Conservation (phyloP, 2,797 vertebrate genomes). For the Luscinia luscinia region DNA sequence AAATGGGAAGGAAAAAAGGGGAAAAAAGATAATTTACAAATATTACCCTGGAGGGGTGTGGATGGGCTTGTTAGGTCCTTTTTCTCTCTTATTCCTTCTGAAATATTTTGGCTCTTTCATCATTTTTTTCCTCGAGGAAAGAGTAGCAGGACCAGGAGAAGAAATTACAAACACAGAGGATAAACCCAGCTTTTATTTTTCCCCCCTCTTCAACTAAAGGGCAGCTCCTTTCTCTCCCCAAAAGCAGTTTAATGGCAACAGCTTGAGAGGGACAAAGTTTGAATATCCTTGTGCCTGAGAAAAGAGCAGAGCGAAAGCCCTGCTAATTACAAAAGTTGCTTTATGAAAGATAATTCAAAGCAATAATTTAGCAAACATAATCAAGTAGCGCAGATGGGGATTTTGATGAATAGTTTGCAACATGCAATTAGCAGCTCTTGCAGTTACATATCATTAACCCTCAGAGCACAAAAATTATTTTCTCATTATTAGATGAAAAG, state of each 20-base stretch:
- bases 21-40: background rate
- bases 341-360: constrained; percentile 99
- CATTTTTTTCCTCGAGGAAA: background rate
- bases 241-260: constrained; percentile 70
- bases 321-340: constrained; percentile 99
- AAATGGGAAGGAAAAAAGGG: background rate
- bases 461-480: constrained; percentile 98
- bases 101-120: background rate
- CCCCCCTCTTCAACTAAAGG: constrained; percentile 57
- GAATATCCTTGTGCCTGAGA: constrained; percentile 83
- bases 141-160: background rate
- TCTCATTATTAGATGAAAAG: constrained; percentile 98
- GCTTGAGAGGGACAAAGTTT: constrained; percentile 81
- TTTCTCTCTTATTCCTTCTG: background rate
- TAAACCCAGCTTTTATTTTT: constrained; percentile 26
- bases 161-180: background rate
- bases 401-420: constrained; percentile 99
- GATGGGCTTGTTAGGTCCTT: background rate
- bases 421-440: constrained; percentile 98
- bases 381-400: constrained; percentile 96
- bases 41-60: background rate
- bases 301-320: constrained; percentile 89
- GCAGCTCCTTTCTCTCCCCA: constrained; percentile 71
- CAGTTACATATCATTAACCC: constrained; percentile 99
- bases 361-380: constrained; percentile 99